Base-by-base conservation (phyloP, 2,797 vertebrate species). In the Xenopus petersii region DNA sequence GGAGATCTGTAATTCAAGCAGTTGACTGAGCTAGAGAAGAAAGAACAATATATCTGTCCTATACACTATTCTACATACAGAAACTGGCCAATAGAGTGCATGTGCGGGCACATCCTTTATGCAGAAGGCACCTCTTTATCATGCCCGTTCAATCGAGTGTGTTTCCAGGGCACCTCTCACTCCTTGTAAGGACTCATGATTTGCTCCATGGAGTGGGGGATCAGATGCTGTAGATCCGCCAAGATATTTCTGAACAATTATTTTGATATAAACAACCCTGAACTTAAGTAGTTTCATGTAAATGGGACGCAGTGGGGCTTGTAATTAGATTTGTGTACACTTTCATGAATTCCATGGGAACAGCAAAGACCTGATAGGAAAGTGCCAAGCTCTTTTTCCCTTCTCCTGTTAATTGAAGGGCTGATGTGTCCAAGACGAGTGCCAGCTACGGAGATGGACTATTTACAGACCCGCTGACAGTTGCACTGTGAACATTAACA, bases 391-490 rank as follows among this genome's bases (percentile, higher is more conserved):
- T 87, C 83, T 86, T 85, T 87, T 83, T 86, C 85, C 82, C 84
- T 88, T 86, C 87, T 87, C 87, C 85, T 86, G 84, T 87, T 89
- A 89, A 89, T 89, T 88, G 88, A 89, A 87, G 84, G 83, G 87
- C 86, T 86, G 87, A 87, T 86, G 87, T 89, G 26, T 30, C 2
- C 2, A 30, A 30, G 26, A 30, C 26, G 26, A 30, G 26, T 30
- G 87, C 85, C 84, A 85, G 82, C 84, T 85, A 64, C 86, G 70
- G 60, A 51, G 11, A 84, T 85, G 83, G 81, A 83, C 86, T 89
- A 88, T 87, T 88, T 87, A 87, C 86, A 88, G 83, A 87, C 81
- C 84, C 54, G 79, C 86, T 89, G 88, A 88, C 88, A 88, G 87
- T 84, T 88, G 84, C 81, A 81, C 87, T 84, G 86, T 82, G 86